phyloP scores from a whole-genome alignment of 2,113 vertebrate genomes.

The Lepisosteus oculatus region DNA sequence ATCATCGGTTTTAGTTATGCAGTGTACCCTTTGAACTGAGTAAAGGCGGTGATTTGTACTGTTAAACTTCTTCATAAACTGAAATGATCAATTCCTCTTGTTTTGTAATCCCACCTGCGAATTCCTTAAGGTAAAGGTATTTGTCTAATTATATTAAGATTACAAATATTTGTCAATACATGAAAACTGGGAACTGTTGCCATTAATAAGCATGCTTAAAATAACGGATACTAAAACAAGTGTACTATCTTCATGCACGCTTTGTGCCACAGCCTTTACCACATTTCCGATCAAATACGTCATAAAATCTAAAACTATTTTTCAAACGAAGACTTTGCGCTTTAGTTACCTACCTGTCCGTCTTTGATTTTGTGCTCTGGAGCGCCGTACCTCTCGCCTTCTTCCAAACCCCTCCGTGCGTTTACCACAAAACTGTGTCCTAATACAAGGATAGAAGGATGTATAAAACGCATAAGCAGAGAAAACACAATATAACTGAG shows the following conservation, averaged over 20 bases:
- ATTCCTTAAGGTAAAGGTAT: too few species aligned
- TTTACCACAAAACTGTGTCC: slow-evolving; percentile 75
- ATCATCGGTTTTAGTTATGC: too few species aligned
- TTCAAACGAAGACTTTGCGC: neutral
- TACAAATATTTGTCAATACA: neutral
- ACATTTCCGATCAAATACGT: neutral
- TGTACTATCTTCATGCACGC: neutral
- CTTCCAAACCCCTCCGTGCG: slow-evolving; percentile 65
- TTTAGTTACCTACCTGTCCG: slow-evolving; percentile 53
- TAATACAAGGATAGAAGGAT: slow-evolving; percentile 28
- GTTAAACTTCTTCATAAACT: too few species aligned
- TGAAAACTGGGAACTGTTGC: neutral
- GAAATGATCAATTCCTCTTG: too few species aligned
- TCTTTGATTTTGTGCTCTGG: slow-evolving; percentile 56
- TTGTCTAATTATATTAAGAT: too few species aligned
- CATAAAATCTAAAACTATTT: neutral
- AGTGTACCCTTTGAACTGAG: too few species aligned
- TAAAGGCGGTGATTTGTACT: too few species aligned
- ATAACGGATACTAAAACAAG: neutral
- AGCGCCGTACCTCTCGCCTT: slow-evolving; percentile 56
- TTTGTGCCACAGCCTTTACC: neutral
- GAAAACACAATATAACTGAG: neutral
- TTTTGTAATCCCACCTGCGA: too few species aligned
- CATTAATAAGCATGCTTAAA: neutral
- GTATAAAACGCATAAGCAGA: neutral